Evolutionary conservation across 92 coral and sea anemone genomes (phyloP), one percentile per base, ranked within the genome.

Genomic region (Pocillopora grandis): DNA sequence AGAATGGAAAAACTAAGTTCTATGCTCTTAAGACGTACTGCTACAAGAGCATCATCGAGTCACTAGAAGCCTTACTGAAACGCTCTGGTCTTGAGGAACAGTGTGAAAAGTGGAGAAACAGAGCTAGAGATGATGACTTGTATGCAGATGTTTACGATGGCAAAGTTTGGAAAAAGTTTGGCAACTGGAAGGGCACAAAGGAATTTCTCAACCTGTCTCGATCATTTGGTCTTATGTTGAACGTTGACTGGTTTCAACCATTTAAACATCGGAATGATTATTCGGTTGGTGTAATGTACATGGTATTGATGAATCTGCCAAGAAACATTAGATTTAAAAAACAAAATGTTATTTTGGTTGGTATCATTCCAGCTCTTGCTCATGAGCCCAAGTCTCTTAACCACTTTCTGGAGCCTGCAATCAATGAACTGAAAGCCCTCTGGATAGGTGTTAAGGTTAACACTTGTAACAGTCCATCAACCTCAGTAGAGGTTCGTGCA

Each of bases 81-180:
- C 88, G 92, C 33, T 78, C 87, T 66, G 92, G 86, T 57, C 59
- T 84, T 35, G 86, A 85, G 59, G 85, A 89, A 67, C n/a, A 79
- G 55, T 89, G 92, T 79, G 92, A 84, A 74, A 72, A 83, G 71
- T 89, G 92, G 88, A 66, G 69, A 72, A 31, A 27, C 36, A 67
- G 89, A 65, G 71, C 27, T n/a, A 71, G 71, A 12, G 55, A 55
- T 42, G 88, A 72, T 57, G 85, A 86, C 62, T 58, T 79, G 71
- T 73, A 88, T 83, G 87, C 87, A 36, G 91, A 88, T 78, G 91
- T 88, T 5, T 75, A 49, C 56, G 91, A 88, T 72, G 88, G 91
- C 2, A 73, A 62, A 75, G 76, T 88, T 10, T 88, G 91, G 88
- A 89, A 88, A 65, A 78, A 79, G 79, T 79, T 86, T 78, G 81